Evolutionary conservation across 1,140 invertebrate genomes (phyloP), one percentile per base, ranked within the genome.

Genomic region (Neuroterus valhalla): DNA sequence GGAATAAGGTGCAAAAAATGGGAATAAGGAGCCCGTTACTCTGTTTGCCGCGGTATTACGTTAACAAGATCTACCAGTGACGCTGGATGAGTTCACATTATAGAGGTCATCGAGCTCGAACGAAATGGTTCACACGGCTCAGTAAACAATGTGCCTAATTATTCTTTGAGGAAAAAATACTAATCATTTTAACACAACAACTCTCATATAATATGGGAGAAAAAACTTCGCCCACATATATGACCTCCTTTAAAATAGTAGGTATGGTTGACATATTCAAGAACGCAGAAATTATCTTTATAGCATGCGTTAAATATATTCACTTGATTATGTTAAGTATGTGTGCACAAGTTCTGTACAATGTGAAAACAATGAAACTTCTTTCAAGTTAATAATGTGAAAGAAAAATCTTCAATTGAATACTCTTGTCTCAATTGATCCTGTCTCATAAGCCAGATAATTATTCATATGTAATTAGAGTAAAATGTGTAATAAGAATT

Each of bases 51-150:
- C 55, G 8, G 26, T 31, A 62, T 62, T 62, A 62, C 55, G 55
- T 26, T 62, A 62, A 62, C 26, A 62, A 62, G 55, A 62, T 62
- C 55, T 62, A 62, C 55, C 55, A 26, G 55, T 62, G 55, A 62
- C 55, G 55, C 55, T 62, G 55, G 55, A 62, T 38, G 55, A 62
- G 55, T 62, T 62, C 55, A 62, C 55, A 62, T 52, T 8, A 21
- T 52, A 52, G 55, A n/a, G 55, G 55, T 62, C 55, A 31, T 62
- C 52, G 52, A 26, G 26, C 52, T 55, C 52, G 52, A 26, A 55
- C 21, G 52, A 55, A 26, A 55, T 62, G 55, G 26, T 62, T 62
- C 55, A 15, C 55, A 62, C 55, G 55, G 55, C 31, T 62, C 55
- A 62, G 55, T 62, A 62, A 23, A 62, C 55, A 62, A 8, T 62